Conservation (phyloP, 2,888 invertebrate species). For the Fragum fragum region DNA sequence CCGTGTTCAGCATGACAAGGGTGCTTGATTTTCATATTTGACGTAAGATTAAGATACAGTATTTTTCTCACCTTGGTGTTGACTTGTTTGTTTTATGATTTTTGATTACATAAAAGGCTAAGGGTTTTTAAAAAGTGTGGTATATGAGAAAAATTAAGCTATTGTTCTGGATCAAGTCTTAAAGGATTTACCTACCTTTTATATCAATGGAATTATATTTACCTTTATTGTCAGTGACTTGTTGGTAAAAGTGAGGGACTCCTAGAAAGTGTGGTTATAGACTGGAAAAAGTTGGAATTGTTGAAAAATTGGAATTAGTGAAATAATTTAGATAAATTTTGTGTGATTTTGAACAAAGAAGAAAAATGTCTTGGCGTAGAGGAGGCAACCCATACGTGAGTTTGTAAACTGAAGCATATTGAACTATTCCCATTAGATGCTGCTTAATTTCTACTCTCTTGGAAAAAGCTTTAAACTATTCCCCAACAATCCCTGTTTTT, state of each 20-base stretch:
- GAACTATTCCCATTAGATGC: too few species aligned
- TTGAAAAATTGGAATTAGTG: slow-evolving; percentile 1
- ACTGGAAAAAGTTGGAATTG: not conserved
- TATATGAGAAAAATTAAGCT: slow-evolving; percentile 19
- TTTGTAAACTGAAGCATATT: too few species aligned
- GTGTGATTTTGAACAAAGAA: not conserved
- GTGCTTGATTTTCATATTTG: too few species aligned
- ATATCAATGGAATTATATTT: slow-evolving; percentile 20
- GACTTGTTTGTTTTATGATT: not conserved
- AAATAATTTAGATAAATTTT: not conserved
- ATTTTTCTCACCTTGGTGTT: too few species aligned
- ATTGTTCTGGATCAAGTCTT: slow-evolving; percentile 12
- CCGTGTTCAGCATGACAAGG: too few species aligned
- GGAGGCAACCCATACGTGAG: slow-evolving; percentile 49
- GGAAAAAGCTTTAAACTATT: too few species aligned
- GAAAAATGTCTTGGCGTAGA: slow-evolving; percentile 53
- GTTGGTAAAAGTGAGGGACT: not conserved
- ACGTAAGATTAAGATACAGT: too few species aligned
- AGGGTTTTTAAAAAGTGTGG: not conserved
- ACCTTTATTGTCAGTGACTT: not conserved
- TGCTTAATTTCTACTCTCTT: too few species aligned
- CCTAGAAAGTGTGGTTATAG: not conserved
- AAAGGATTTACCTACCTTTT: slow-evolving; percentile 19
- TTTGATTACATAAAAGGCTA: not conserved
- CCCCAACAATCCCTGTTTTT: too few species aligned